Percentiles rank a stretch among this genome's conserved stretches.
Conservation (phyloP, 2,113 vertebrate genomes). For the Forbesichthys agassizii region DNA sequence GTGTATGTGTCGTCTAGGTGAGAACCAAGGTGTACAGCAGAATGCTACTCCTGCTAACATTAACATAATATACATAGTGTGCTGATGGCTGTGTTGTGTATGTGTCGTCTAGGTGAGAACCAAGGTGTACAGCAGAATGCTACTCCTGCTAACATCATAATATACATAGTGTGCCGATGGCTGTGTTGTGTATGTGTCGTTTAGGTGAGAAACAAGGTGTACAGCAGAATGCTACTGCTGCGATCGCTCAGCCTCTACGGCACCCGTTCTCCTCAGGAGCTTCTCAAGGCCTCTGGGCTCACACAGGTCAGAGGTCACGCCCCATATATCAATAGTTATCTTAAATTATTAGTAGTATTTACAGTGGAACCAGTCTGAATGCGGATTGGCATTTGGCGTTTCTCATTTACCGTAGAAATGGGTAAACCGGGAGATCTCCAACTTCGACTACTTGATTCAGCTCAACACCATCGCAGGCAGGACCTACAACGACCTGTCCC, state of each 20-base stretch:
- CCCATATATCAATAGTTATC: too few species aligned
- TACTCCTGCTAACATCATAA: constrained; percentile 74
- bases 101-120: constrained; percentile 81
- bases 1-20: not conserved
- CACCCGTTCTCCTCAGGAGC: constrained; percentile 91
- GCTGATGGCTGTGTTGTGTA: too few species aligned
- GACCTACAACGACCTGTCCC: constrained; percentile 95
- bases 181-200: constrained; percentile 14
- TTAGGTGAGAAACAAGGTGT: constrained; percentile 93
- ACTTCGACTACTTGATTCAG: constrained; percentile 98
- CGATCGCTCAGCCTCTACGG: constrained; percentile 87
- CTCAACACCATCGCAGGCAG: constrained; percentile 96
- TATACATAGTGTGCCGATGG: not conserved
- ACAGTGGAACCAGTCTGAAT: not conserved
- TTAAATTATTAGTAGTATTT: not conserved
- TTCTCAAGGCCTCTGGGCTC: constrained; percentile 91
- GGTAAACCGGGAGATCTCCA: constrained; percentile 96
- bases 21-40: too few species aligned
- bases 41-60: too few species aligned
- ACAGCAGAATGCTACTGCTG: constrained; percentile 88
- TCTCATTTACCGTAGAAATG: constrained; percentile 84
- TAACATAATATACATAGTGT: too few species aligned
- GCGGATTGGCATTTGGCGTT: not conserved
- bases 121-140: constrained; percentile 90
- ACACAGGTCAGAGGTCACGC: constrained; percentile 82